phyloP scores from a whole-genome alignment of 2,888 invertebrate genomes.

The Drosophila demipolita region DNA sequence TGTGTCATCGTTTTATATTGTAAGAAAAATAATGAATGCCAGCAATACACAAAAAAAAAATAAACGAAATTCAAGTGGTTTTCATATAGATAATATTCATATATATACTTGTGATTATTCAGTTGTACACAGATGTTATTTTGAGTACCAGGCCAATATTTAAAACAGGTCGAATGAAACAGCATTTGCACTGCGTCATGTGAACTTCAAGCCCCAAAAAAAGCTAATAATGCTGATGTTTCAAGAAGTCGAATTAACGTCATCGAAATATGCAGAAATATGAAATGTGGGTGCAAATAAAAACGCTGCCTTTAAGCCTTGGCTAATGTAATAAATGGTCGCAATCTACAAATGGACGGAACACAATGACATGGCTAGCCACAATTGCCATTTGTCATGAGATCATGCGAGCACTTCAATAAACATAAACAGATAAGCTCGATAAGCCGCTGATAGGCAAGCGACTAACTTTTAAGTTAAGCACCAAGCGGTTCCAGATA shows the following conservation, averaged over 20 bases:
- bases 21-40: not conserved
- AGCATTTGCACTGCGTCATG: not conserved
- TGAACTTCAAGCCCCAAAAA: not conserved
- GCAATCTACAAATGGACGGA: slow-evolving; percentile 44
- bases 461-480: slow-evolving; percentile 23
- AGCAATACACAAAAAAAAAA: not conserved
- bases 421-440: slow-evolving; percentile 40
- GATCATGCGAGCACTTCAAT: slow-evolving; percentile 46
- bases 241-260: slow-evolving; percentile 16
- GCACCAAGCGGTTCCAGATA: slow-evolving; percentile 43
- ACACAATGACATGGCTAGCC: slow-evolving; percentile 65
- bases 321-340: slow-evolving; percentile 40
- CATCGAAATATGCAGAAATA: not conserved
- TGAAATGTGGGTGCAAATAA: not conserved
- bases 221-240: slow-evolving; percentile 29
- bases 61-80: not conserved
- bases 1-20: slow-evolving; percentile 30
- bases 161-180: not conserved
- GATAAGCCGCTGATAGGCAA: slow-evolving; percentile 51
- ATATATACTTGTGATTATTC: slow-evolving; percentile 1
- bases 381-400: slow-evolving; percentile 24
- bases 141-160: not conserved
- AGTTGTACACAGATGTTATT: not conserved
- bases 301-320: slow-evolving; percentile 19
- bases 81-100: not conserved